Percentiles rank a stretch among this genome's conserved stretches.
These are phyloP conservation scores for Druon quercuslanigerum DNA, from an alignment of 1,140 invertebrate genomes.

Conservation along the genomic window DNA sequence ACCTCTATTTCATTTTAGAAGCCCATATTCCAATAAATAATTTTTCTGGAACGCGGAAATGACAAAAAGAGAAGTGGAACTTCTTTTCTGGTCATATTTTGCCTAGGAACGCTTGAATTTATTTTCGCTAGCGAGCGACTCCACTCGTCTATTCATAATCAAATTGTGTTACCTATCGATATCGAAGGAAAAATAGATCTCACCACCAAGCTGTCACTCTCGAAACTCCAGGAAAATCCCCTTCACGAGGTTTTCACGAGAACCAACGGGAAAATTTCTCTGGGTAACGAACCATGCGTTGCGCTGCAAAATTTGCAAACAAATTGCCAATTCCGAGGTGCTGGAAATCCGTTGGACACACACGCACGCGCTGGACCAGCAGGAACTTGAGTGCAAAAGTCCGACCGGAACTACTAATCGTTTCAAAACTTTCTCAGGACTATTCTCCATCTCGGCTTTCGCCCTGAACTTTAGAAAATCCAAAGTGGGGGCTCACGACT, in stretches of 20 bases:
- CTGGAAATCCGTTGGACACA: background rate
- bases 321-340: slow-evolving; percentile 13
- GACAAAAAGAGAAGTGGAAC: background rate
- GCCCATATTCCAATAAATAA: too few relatives aligned
- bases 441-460: slow-evolving; percentile 3
- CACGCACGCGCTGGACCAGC: background rate
- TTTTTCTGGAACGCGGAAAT: background rate
- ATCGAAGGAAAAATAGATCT: background rate
- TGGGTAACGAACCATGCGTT: background rate
- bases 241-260: slow-evolving; percentile 2
- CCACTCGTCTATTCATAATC: background rate
- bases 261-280: background rate
- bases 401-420: slow-evolving; percentile 2
- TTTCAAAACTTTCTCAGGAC: background rate
- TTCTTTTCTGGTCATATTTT: slow-evolving; percentile 14
- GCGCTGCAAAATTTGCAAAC: slow-evolving; percentile 7
- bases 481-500: slow-evolving; percentile 4
- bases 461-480: background rate
- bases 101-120: background rate
- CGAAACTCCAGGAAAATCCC: background rate
- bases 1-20: too few relatives aligned
- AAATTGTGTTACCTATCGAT: slow-evolving; percentile 7
- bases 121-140: slow-evolving; percentile 1
- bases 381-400: background rate
- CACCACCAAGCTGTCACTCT: too few relatives aligned